Evolutionary conservation across 2,797 vertebrate species (phyloP), one percentile per base, ranked within the genome.

Genomic region (Staurois parvus): DNA sequence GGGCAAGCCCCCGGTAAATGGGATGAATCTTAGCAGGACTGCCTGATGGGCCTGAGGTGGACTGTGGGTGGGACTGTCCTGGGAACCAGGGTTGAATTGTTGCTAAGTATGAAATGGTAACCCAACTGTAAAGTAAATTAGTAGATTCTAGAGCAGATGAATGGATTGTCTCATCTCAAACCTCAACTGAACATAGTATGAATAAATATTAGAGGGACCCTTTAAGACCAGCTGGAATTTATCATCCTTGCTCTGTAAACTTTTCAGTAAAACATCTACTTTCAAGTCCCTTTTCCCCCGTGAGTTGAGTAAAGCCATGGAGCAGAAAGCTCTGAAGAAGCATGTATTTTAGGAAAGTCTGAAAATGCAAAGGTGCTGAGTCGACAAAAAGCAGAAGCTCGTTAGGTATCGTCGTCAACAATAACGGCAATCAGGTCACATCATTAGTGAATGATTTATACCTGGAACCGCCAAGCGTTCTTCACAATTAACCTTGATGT

Each of bases 361-460:
- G 72, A 77, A 66, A 32, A 17, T 11, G 45, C 12, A 30, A 82
- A 72, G 29, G 59, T 78, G 85, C 85, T 86, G 72, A 86, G 79
- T 19, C 28, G 2, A 66, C 85, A 78, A 32, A 45, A 28, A 21
- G 9, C 8, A 13, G 69, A 66, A 66, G 42, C 73, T 77, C 42
- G 79, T 82, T 86, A 86, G 52, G 62, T 52, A 24, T 37, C 21
- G 11, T 72, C 26, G 40, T 72, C 83, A 72, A 76, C 79, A 82
- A 73, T 78, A 66, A 67, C 72, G 64, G 85, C 68, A 86, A 82
- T 82, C 73, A 86, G 79, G 73, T 66, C 73, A 67, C 74, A 77
- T 86, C 67, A 77, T 86, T 82, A 86, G 85, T 66, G 73, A 66
- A 52, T 86, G 79, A 86, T 86, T 86, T 82, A 86, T 86, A 78